Evolutionary conservation across 2,888 invertebrate genomes (phyloP).

Genomic region (Xanthorhoe spadicearia): DNA sequence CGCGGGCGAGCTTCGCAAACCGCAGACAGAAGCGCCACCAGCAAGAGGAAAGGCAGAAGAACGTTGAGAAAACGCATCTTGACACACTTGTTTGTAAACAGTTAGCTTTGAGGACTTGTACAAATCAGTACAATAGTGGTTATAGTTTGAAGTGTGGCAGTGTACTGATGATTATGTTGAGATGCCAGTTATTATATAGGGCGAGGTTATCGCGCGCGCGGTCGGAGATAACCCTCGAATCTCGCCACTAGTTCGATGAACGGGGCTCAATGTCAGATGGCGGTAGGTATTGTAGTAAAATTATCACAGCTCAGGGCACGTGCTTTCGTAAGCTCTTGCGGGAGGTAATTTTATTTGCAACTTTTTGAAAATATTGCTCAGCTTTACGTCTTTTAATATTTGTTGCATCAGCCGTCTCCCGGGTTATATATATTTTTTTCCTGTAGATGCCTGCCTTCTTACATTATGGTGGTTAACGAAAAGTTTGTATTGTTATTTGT

Average conservation of each 20-base stretch:
- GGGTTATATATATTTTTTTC: not conserved
- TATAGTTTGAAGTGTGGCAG: slow-evolving; percentile 60
- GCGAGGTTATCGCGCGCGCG: slow-evolving; percentile 79
- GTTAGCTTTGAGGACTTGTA: not conserved
- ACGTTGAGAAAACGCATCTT: slow-evolving; percentile 71
- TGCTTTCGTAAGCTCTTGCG: slow-evolving; percentile 17
- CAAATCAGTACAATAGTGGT: slow-evolving; percentile 39
- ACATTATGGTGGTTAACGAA: not conserved
- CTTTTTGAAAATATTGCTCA: slow-evolving; percentile 7
- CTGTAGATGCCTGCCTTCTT: not conserved
- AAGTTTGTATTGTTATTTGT: no score
- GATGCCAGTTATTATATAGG: slow-evolving; percentile 68
- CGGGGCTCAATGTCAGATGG: slow-evolving; percentile 75
- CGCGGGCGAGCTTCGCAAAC: slow-evolving; percentile 49
- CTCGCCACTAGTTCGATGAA: slow-evolving; percentile 78
- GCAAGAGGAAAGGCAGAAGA: slow-evolving; percentile 51
- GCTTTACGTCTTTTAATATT: slow-evolving; percentile 10
- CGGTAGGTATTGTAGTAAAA: slow-evolving; percentile 72
- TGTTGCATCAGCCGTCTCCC: slow-evolving; percentile 17
- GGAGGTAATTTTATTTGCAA: not conserved
- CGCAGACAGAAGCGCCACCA: slow-evolving; percentile 57
- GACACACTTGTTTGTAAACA: slow-evolving; percentile 30
- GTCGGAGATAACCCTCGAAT: slow-evolving; percentile 72
- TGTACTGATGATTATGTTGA: slow-evolving; percentile 64
- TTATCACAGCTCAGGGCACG: slow-evolving; percentile 62